A percentile compares a stretch with the other conserved stretches of the same genome.
Conservation (phyloP, 2,888 invertebrate genomes). For the Cinara cedri region DNA sequence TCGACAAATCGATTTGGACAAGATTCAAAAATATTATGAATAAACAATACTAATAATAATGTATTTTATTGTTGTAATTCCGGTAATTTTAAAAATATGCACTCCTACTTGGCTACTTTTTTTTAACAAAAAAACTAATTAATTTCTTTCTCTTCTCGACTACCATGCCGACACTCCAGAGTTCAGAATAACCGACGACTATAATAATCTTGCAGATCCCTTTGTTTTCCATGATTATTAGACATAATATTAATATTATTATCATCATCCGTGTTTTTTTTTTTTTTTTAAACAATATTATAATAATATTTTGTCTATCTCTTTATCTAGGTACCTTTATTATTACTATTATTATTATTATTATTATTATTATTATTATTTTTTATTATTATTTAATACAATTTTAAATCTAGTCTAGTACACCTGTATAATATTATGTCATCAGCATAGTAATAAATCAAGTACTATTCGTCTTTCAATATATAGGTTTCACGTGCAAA, state of each 20-base stretch:
- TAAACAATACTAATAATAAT: too few relatives aligned
- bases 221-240: slow-evolving; percentile 34
- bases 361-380: slow-evolving; percentile 3
- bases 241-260: neutral
- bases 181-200: neutral
- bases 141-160: neutral
- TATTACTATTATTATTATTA: slow-evolving; percentile 36
- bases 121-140: too few relatives aligned
- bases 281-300: slow-evolving; percentile 3
- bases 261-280: too few relatives aligned
- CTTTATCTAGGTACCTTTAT: slow-evolving; percentile 12
- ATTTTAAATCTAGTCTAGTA: slow-evolving; percentile 49
- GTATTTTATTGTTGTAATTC: neutral
- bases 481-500: neutral
- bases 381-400: slow-evolving; percentile 1
- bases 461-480: slow-evolving; percentile 11
- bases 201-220: slow-evolving; percentile 22
- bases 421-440: slow-evolving; percentile 26
- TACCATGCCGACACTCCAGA: neutral
- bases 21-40: neutral
- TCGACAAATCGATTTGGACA: neutral
- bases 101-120: too few relatives aligned
- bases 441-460: slow-evolving; percentile 12
- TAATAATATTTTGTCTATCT: neutral
- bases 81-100: neutral